Conservation (phyloP, 2,888 invertebrate species). For the Gibbula magus region DNA sequence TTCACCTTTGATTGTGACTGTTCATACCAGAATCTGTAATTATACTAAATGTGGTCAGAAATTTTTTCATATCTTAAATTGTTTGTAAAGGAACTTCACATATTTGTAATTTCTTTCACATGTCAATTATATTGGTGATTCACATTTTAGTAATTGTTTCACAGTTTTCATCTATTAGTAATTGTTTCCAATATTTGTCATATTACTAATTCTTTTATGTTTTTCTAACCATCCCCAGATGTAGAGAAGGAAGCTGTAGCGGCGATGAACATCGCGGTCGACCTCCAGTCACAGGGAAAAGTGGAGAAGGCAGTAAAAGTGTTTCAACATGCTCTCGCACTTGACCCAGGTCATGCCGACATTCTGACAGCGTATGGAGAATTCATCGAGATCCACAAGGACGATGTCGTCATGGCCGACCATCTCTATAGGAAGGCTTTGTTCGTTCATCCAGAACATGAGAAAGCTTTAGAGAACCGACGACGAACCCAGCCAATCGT, state of each 20-base stretch:
- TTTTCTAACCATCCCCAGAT: constrained; percentile 67
- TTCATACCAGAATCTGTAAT: too few relatives aligned
- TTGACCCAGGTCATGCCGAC: constrained; percentile 94
- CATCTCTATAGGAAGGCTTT: constrained; percentile 90
- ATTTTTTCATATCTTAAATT: background rate
- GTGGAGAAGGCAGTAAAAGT: constrained; percentile 84
- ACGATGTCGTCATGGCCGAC: constrained; percentile 92
- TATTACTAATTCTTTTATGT: background rate
- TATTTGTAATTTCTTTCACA: background rate
- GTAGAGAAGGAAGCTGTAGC: constrained; percentile 86
- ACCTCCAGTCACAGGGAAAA: constrained; percentile 89
- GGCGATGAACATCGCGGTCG: constrained; percentile 88
- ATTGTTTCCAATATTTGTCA: background rate
- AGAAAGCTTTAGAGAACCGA: constrained; percentile 79
- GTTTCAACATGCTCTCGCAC: constrained; percentile 88
- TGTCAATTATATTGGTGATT: background rate
- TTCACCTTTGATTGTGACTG: too few relatives aligned
- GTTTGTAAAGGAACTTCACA: background rate
- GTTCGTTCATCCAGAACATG: constrained; percentile 87
- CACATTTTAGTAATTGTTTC: background rate
- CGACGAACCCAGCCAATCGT: constrained; percentile 89
- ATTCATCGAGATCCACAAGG: constrained; percentile 89
- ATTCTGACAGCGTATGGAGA: constrained; percentile 94
- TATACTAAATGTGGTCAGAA: too few relatives aligned
- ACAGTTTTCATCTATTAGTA: background rate